Evolutionary conservation across 2,797 vertebrate species (phyloP), one percentile per base, ranked within the genome.

Genomic region (Emydoidea blandingii): DNA sequence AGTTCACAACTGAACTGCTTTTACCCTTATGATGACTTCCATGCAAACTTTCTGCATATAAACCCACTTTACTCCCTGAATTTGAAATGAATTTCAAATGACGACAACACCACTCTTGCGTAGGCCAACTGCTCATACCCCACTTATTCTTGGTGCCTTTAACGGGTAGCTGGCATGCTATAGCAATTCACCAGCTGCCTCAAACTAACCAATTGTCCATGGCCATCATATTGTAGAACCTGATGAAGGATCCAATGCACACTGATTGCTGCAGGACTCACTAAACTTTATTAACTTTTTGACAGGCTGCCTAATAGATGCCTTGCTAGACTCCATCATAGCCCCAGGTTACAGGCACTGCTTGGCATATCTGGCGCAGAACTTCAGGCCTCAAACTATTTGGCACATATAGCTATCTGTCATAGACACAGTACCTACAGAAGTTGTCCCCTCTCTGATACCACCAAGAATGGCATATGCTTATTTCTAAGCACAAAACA

Each of bases 211-310:
- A 31, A 10, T 94, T 94, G 90, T 94, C 80, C 84, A 86, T 93
- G 80, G 65, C 89, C 84, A 57, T 74, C 91, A 16, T 85, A 57
- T 54, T 84, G 74, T 27, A 82, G 83, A 57, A 19, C 72, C 56
- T 91, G 87, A 88, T 88, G 93, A 93, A 89, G 94, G 88, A 92
- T 92, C 80, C 89, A 79, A 18, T 50, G 85, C 88, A 85, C 6
- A 31, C 90, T 62, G 83, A 87, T 2, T 3, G 78, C 93, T 96
- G 50, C 16, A 50, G 92, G 91, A 87, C 87, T 97, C 94, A 80
- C 91, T 95, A 93, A 96, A 96, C 82, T 96, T 95, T 88, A 94
- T 86, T 81, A 94, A 90, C 89, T 95, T 85, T 87, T 41, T 21
- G 62, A 83, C 92, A 89, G 76, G 19, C 19, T 44, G 49, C 84